phyloP scores from a whole-genome alignment of 2,888 invertebrate species.

The Noctua comes region DNA sequence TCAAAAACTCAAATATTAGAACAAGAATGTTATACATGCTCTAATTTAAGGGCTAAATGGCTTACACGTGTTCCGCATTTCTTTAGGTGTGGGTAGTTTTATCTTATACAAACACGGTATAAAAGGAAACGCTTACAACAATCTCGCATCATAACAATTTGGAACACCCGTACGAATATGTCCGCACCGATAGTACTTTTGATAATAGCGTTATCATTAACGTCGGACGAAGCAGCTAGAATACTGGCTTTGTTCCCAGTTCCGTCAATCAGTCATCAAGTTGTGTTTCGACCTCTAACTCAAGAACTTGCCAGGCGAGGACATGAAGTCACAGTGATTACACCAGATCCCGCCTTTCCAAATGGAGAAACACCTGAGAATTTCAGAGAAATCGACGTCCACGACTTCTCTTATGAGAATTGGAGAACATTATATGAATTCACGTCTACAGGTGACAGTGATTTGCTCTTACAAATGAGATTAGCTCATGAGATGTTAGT shows the following conservation, averaged over 20 bases:
- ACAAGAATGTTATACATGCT: not conserved
- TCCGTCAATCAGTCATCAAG: no score
- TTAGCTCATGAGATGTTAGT: not conserved
- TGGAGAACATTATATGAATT: conserved; percentile 39
- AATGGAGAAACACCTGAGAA: no score
- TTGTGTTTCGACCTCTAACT: no score
- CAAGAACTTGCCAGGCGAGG: no score
- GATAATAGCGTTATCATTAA: conserved; percentile 64
- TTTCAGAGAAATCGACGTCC: no score
- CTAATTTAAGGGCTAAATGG: not conserved
- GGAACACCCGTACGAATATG: conserved; percentile 7
- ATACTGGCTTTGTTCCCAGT: conserved; percentile 69
- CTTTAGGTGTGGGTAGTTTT: not conserved
- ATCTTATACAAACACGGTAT: not conserved
- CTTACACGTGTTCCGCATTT: not conserved
- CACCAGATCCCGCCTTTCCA: no score
- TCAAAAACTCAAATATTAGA: not conserved
- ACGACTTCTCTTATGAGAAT: conserved; percentile 63
- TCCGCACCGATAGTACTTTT: not conserved
- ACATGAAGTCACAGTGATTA: no score
- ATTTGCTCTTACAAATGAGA: conserved; percentile 18
- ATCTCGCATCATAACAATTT: not conserved
- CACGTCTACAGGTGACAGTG: conserved; percentile 25
- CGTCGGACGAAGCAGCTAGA: conserved; percentile 69
- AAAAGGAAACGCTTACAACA: not conserved